Evolutionary conservation across 2,113 vertebrate genomes (phyloP).

Genomic region (Cyanoderma ruficeps): DNA sequence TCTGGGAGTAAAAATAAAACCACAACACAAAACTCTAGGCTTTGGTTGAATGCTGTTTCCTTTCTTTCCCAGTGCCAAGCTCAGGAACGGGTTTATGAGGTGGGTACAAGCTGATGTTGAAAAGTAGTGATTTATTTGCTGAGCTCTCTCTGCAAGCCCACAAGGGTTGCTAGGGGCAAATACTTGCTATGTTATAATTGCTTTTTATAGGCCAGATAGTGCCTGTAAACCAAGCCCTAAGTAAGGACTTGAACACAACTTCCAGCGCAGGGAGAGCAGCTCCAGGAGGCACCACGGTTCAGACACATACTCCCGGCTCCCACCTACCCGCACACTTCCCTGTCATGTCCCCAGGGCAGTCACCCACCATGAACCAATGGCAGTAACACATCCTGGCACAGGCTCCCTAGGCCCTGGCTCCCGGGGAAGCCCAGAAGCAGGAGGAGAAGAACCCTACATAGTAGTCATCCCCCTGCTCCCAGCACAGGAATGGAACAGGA

Average conservation of each 20-base stretch:
- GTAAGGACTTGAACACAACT: not conserved
- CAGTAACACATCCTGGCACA: not conserved
- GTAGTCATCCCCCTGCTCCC: not conserved
- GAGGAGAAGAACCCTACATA: accelerated
- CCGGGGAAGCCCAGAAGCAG: not conserved
- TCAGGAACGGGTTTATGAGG: not conserved
- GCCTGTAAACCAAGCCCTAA: not conserved
- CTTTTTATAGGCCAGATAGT: not conserved
- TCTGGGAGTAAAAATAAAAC: not conserved
- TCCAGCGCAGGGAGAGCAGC: not conserved
- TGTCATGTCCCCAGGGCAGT: accelerated
- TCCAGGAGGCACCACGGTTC: not conserved
- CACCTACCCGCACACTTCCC: not conserved
- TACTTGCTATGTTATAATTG: not conserved
- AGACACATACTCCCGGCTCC: accelerated
- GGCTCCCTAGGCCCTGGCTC: not conserved
- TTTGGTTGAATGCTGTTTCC: not conserved
- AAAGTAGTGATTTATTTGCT: not conserved
- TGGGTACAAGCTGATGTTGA: not conserved
- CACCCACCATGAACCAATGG: accelerated
- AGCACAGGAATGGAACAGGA: not conserved
- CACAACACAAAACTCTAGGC: not conserved
- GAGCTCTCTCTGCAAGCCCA: not conserved
- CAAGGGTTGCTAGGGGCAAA: not conserved
- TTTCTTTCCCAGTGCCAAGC: not conserved